Evolutionary conservation across 1,140 invertebrate species (phyloP).

Genomic region (Panulirus ornatus): DNA sequence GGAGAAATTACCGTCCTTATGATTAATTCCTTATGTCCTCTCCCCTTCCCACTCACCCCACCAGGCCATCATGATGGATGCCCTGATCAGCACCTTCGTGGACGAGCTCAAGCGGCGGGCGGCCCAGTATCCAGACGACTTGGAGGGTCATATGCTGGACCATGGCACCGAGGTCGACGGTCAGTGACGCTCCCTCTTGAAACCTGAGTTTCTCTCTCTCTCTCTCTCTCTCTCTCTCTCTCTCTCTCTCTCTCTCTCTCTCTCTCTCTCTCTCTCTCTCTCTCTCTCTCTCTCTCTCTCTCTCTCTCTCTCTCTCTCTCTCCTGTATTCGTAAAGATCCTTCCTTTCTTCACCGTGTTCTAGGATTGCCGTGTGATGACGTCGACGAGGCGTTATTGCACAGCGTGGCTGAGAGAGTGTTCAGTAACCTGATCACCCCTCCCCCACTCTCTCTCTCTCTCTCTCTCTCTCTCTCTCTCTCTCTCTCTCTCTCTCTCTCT

Average conservation of each 20-base stretch:
- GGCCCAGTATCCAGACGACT: constrained; percentile 79
- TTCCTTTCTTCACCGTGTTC: neutral
- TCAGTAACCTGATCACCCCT: no score
- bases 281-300: no score
- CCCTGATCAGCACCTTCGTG: constrained; percentile 91
- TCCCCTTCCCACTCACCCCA: no score
- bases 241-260: neutral
- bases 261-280: neutral
- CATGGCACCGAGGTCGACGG: constrained; percentile 79
- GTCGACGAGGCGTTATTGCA: no score
- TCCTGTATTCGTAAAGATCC: neutral
- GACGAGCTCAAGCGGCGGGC: constrained; percentile 83
- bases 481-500: neutral
- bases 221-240: neutral
- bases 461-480: neutral
- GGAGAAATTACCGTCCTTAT: no score
- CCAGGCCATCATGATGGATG: constrained; percentile 92
- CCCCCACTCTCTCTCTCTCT: neutral
- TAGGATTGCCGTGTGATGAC: no score
- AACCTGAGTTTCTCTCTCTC: neutral
- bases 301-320: no score
- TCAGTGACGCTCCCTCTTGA: no score
- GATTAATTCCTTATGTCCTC: no score
- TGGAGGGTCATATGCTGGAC: constrained; percentile 76
- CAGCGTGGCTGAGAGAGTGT: no score